phyloP scores from a whole-genome alignment of 2,888 invertebrate genomes.

The Plagodis pulveraria region DNA sequence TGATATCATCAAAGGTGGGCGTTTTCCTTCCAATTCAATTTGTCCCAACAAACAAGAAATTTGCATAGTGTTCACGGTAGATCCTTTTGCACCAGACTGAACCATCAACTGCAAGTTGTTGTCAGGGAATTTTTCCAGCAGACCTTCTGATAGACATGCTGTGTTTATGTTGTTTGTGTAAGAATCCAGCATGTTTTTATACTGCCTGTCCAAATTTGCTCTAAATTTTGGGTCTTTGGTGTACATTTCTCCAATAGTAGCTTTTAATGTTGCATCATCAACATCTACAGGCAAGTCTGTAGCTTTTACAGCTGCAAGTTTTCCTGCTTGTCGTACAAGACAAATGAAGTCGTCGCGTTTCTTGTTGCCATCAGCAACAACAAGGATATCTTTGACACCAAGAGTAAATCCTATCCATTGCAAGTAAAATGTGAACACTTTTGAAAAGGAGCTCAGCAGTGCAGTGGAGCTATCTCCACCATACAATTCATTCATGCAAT shows the following conservation, averaged over 20 bases:
- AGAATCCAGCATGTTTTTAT: conserved; percentile 91
- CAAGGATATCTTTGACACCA: conserved; percentile 97
- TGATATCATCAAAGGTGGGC: conserved; percentile 97
- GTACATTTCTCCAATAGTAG: conserved; percentile 89
- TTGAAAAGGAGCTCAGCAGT: conserved; percentile 94
- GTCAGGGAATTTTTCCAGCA: conserved; percentile 94
- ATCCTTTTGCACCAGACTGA: conserved; percentile 99
- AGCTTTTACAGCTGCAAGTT: conserved; percentile 87
- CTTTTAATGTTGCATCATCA: conserved; percentile 84
- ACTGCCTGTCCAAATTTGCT: conserved; percentile 92
- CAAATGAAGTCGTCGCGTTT: conserved; percentile 89
- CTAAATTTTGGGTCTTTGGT: conserved; percentile 90
- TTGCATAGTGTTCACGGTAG: conserved; percentile 98
- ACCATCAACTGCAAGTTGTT: conserved; percentile 99
- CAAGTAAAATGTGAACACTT: conserved; percentile 95
- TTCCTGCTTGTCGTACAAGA: conserved; percentile 87
- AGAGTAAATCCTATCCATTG: conserved; percentile 97
- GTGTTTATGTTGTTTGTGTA: conserved; percentile 96
- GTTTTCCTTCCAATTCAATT: conserved; percentile 98
- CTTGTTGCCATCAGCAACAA: conserved; percentile 89
- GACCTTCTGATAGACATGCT: conserved; percentile 92
- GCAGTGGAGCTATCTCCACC: conserved; percentile 93
- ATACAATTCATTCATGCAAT: conserved; percentile 97
- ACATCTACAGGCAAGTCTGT: conserved; percentile 87
- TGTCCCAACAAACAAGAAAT: conserved; percentile 99